Base-by-base conservation (phyloP, 1,140 invertebrate genomes). In the Drosophila dunni region DNA sequence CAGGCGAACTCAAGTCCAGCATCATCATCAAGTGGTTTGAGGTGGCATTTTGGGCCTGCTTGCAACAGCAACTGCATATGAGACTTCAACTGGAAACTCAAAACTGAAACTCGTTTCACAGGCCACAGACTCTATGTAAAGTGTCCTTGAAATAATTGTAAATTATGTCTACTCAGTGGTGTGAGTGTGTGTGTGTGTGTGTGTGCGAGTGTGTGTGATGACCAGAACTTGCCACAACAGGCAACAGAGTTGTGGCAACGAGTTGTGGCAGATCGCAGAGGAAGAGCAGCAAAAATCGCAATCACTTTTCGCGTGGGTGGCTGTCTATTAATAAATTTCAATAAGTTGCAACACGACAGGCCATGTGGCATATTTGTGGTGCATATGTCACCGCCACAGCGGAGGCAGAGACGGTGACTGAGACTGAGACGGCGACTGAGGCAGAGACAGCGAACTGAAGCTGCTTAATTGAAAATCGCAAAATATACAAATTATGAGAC, bases 111-210 rank as follows among this genome's bases (percentile, higher is more conserved):
- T 61, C 57, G 71, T 74, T 74, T 54, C 45, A 66, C 78, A 62
- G 63, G 64, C 75, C 65, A 9, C 45, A 20, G 15, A 24, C 42
- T 51, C 78, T 80, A 80, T 89, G 77, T 71, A 66, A 83, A 85
- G 81, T 91, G 89, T 91, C 89, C 89, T 91, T 91, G 89, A 91
- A 91, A 91, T 91, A 91, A 91, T 91, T 91, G 89, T 91, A 83
- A 91, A 91, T 91, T 91, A 91, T 91, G 82, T 86, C 78, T 78
- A 75, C 75, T 79, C 78, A 79, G 78, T 70, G 77, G 48, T 76
- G 72, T 24, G 42, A 54, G 24, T 13, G n/a, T 38, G 58, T 13
- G 11, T 20, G 42, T 3, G 24, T 2, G 24, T 29, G 24, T 29
- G 24, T 29, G 24, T 29, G 61, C 20, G 42, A 53, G 24, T n/a